Evolutionary conservation across 2,113 vertebrate genomes (phyloP), one percentile per base, ranked within the genome.

Genomic region (Ellobius talpinus): DNA sequence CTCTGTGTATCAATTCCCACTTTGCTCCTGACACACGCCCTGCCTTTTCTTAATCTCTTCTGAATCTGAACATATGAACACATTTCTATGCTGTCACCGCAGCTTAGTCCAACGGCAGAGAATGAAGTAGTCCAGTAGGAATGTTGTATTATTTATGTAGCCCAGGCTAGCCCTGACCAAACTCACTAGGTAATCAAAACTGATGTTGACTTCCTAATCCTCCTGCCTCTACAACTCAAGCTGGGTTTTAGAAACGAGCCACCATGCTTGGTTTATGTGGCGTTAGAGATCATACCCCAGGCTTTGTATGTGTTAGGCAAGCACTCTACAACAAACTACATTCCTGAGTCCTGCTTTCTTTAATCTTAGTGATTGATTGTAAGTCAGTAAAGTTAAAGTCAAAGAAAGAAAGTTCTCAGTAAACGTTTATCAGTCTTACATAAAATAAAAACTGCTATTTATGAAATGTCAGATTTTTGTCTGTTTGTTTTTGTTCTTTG

Each of bases 381-480:
- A 89, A 97, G 96, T 93, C 95, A 94, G 33, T 45, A 96, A 92
- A 95, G 90, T 66, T 36, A 84, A 86, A 97, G 97, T 96, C 76
- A 89, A 90, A 90, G 89, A 87, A 87, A 96, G 61, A 97, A 96
- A 33, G 31, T 68, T 89, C 77, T 97, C 89, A 92, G 73, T n/a
- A 87, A 79, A 61, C 74, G 4, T 79, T n/a, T 91, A 42, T 42
- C 77, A 70, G 26, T 70, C 66, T 65, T 13, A 47, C 5, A 33
- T 39, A 68, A 50, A 88, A n/a, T 45, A 82, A 74, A 63, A 24
- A 7, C 24, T 86, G 50, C 14, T 31, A 47, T 74, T 81, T 55
- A 74, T 55, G 33, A 85, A 70, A 10, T 72, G 5, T 12, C 36
- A 84, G 31, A 26, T 88, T 79, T 78, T 52, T 52, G 11, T 9